Percentiles rank a stretch among this genome's conserved stretches.
Evolutionary conservation across 2,797 vertebrate genomes (phyloP).

Genomic region (Buphagus erythrorhynchus): DNA sequence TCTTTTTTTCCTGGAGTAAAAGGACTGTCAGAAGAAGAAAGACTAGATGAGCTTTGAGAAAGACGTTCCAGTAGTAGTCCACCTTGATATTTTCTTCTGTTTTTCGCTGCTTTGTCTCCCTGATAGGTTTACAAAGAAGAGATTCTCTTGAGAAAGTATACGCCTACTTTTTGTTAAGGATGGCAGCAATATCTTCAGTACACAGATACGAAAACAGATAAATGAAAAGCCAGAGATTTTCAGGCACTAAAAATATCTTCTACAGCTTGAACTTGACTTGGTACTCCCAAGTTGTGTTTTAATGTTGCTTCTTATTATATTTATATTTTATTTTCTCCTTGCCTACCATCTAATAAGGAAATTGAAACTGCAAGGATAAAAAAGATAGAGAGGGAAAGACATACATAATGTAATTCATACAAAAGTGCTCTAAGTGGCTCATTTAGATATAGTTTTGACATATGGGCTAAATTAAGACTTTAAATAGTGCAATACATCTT

Average conservation of each 20-base stretch:
- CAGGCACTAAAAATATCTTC: background rate
- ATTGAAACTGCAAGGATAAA: background rate
- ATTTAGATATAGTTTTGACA: conserved; percentile 38
- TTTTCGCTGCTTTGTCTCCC: background rate
- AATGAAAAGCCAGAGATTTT: background rate
- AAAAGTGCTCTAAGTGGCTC: conserved; percentile 33
- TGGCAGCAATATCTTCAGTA: background rate
- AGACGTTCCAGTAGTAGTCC: background rate
- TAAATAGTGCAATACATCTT: conserved; percentile 63
- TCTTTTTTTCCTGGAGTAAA: background rate
- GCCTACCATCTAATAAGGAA: background rate
- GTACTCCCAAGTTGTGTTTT: background rate
- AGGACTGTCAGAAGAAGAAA: background rate
- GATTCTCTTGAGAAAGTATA: background rate
- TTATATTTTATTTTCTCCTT: background rate
- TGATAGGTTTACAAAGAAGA: background rate
- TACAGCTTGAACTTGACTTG: background rate
- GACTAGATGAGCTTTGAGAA: background rate
- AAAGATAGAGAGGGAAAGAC: background rate
- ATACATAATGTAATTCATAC: conserved; percentile 21
- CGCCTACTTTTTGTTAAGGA: background rate
- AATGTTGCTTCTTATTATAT: background rate
- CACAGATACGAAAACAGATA: background rate
- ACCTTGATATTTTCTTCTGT: background rate
- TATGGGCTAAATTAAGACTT: conserved; percentile 61